Conservation (phyloP, 1,140 invertebrate species). For the Dendroctonus valens region DNA sequence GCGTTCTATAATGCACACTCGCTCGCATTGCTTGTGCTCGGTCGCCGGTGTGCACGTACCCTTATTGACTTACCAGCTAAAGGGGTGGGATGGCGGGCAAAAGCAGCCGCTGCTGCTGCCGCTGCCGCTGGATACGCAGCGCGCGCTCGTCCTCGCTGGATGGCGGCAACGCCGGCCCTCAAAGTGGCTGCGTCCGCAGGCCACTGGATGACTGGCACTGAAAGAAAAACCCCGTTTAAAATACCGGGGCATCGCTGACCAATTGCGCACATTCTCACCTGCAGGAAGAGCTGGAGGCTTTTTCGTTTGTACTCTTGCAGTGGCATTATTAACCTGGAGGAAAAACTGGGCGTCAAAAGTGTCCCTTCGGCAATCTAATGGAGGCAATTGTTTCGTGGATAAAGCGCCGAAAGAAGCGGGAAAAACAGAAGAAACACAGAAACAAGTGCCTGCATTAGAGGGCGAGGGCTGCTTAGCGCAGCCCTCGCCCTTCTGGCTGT, state of each 20-base stretch:
- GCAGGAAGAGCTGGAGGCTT: slow-evolving; percentile 91
- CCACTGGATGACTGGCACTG: slow-evolving; percentile 83
- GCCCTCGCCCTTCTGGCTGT: slow-evolving; percentile 1
- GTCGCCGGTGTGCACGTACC: too few relatives aligned
- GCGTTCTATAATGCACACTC: too few relatives aligned
- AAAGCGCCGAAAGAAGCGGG: neutral
- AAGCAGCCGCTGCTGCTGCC: slow-evolving; percentile 68
- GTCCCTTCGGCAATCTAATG: slow-evolving; percentile 33
- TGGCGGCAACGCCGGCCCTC: slow-evolving; percentile 66
- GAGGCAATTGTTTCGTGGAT: slow-evolving; percentile 35
- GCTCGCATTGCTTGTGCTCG: too few relatives aligned
- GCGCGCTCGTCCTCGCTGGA: slow-evolving; percentile 66
- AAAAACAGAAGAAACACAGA: slow-evolving; percentile 8
- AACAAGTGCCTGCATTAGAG: slow-evolving; percentile 41
- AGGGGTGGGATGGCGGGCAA: slow-evolving; percentile 69
- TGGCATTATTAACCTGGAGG: slow-evolving; percentile 93
- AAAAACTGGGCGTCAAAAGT: slow-evolving; percentile 28
- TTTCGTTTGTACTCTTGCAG: slow-evolving; percentile 96
- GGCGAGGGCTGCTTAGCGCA: slow-evolving; percentile 16
- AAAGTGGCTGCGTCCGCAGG: slow-evolving; percentile 67
- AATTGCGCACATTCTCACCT: slow-evolving; percentile 58
- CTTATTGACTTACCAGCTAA: slow-evolving; percentile 62
- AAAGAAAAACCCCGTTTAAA: neutral
- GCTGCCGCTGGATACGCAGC: slow-evolving; percentile 71
- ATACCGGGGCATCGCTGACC: neutral